These are phyloP conservation scores for Catharus bicknelli DNA, from an alignment of 2,113 vertebrate genomes.

Conservation along the genomic window DNA sequence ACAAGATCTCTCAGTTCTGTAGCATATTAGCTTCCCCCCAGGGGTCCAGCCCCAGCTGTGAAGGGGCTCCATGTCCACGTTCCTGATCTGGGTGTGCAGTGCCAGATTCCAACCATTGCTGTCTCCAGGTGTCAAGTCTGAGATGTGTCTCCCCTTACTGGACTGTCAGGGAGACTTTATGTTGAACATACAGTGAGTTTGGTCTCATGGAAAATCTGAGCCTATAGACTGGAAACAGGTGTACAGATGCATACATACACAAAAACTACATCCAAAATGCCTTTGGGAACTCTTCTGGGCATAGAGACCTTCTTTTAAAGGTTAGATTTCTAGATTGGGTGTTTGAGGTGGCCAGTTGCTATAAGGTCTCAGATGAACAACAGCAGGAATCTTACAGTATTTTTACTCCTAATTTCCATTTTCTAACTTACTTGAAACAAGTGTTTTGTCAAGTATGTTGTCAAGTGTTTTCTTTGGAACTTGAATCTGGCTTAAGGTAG, in stretches of 20 bases:
- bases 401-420: neutral
- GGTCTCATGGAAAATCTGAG: neutral
- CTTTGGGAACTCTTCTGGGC: neutral
- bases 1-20: neutral
- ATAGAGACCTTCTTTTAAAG: neutral
- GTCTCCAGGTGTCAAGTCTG: neutral
- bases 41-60: neutral
- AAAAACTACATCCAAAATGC: neutral
- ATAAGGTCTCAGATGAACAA: neutral
- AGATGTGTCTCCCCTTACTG: neutral
- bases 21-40: neutral
- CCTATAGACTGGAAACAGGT: neutral
- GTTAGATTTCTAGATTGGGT: neutral
- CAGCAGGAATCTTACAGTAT: neutral
- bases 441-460: too few species aligned
- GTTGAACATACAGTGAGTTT: accelerated
- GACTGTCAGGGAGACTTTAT: neutral
- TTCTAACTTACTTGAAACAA: neutral
- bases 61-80: neutral
- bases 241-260: accelerated
- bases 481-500: neutral
- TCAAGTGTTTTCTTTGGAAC: neutral
- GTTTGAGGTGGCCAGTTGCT: neutral
- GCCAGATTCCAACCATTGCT: neutral
- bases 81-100: neutral